Evolutionary conservation across 2,888 invertebrate species (phyloP).

Genomic region (Agrotis puta): DNA sequence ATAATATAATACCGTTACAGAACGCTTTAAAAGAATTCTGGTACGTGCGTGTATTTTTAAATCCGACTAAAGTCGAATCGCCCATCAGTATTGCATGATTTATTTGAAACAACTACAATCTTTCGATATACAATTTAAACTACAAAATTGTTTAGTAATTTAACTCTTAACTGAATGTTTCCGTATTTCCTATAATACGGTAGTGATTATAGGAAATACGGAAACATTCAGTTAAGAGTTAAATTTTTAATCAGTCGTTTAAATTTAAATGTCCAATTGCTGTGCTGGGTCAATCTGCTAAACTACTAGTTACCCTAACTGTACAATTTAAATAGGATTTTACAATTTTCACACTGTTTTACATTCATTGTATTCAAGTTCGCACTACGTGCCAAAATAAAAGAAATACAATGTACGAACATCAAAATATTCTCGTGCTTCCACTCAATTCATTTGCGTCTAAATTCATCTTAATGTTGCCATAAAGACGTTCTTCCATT

Average conservation of each 20-base stretch:
- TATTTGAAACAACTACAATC: neutral
- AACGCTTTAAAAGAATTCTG: neutral
- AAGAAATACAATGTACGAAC: neutral
- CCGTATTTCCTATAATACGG: too few species aligned
- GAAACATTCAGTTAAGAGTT: neutral
- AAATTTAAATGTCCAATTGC: neutral
- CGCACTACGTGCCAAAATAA: neutral
- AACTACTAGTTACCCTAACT: neutral
- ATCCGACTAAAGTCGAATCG: neutral
- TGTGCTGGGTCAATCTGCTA: neutral
- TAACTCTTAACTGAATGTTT: neutral
- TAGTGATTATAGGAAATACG: too few species aligned
- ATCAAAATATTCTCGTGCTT: slow-evolving; percentile 1
- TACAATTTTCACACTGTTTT: neutral
- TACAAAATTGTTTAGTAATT: neutral
- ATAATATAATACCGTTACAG: slow-evolving; percentile 23
- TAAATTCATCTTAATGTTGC: slow-evolving; percentile 14
- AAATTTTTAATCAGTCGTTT: too few species aligned
- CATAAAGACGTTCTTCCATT: slow-evolving; percentile 16
- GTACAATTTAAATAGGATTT: neutral
- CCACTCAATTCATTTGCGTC: slow-evolving; percentile 13
- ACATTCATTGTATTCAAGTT: neutral
- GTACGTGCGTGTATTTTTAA: slow-evolving; percentile 28
- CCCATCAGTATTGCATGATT: neutral
- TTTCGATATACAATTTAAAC: neutral